phyloP scores from a whole-genome alignment of 2,113 vertebrate species.

The Tragelaphus scriptus region DNA sequence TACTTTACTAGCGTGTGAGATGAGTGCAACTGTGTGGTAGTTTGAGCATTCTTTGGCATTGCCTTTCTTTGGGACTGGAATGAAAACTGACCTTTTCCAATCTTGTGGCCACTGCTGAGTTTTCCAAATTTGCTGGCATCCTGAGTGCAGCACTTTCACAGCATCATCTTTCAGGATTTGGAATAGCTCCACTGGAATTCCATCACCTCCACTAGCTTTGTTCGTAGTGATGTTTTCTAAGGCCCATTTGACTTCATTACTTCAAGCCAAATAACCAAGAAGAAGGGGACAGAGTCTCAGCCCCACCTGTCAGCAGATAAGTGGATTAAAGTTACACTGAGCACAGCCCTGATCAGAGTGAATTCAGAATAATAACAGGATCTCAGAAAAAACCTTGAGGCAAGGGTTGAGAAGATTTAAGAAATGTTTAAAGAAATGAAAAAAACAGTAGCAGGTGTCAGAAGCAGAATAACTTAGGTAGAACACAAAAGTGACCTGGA shows the following conservation, averaged over 20 bases:
- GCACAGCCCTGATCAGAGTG: background rate
- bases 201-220: too few species aligned
- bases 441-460: background rate
- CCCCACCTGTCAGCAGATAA: background rate
- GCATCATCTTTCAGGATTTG: too few species aligned
- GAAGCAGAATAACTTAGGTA: background rate
- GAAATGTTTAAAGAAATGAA: background rate
- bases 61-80: too few species aligned
- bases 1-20: too few species aligned
- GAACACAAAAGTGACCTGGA: background rate
- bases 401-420: background rate
- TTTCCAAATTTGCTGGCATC: too few species aligned
- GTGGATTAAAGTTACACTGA: background rate
- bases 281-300: background rate
- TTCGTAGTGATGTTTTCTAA: too few species aligned
- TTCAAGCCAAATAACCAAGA: background rate
- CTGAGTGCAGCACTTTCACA: too few species aligned
- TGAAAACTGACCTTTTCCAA: too few species aligned
- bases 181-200: too few species aligned
- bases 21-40: too few species aligned
- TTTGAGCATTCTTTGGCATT: too few species aligned
- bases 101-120: too few species aligned
- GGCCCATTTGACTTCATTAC: background rate
- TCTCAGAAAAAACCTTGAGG: background rate
- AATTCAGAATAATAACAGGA: background rate